These are phyloP conservation scores for Rhinoraja longicauda DNA, from an alignment of 2,797 vertebrate genomes.

Conservation along the genomic window DNA sequence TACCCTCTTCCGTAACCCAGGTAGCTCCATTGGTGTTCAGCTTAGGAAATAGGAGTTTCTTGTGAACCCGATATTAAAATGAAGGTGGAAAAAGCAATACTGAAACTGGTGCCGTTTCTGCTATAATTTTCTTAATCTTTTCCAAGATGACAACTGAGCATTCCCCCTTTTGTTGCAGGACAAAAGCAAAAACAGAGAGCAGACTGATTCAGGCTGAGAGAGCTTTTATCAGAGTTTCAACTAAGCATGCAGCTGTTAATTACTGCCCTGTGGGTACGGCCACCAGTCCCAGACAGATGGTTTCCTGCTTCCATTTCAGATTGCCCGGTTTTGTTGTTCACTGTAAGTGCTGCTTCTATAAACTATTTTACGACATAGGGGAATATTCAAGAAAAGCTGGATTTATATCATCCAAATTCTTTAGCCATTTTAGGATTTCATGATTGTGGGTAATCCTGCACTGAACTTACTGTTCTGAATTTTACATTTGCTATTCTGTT, in stretches of 20 bases:
- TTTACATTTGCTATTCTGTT: not conserved
- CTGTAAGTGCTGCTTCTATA: conserved; percentile 13
- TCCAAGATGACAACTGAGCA: not conserved
- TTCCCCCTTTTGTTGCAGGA: conserved; percentile 6
- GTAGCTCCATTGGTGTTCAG: not conserved
- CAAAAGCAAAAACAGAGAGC: not conserved
- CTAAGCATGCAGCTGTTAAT: conserved; percentile 33
- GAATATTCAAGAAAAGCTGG: not conserved
- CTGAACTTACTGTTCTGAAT: not conserved
- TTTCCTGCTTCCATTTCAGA: conserved; percentile 27
- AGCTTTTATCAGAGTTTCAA: not conserved
- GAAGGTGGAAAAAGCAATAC: not conserved
- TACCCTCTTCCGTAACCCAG: not conserved
- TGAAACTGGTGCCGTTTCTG: not conserved
- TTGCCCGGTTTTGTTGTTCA: not conserved
- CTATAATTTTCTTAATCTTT: not conserved
- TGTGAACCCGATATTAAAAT: not conserved
- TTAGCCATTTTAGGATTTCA: not conserved
- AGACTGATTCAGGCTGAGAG: not conserved
- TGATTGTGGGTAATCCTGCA: not conserved
- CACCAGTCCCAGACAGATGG: conserved; percentile 20
- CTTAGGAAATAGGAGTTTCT: not conserved
- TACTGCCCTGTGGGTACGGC: conserved; percentile 18
- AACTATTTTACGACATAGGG: not conserved
- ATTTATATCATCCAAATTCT: not conserved